Conservation (phyloP, 2,113 vertebrate species). For the Maylandia zebra region DNA sequence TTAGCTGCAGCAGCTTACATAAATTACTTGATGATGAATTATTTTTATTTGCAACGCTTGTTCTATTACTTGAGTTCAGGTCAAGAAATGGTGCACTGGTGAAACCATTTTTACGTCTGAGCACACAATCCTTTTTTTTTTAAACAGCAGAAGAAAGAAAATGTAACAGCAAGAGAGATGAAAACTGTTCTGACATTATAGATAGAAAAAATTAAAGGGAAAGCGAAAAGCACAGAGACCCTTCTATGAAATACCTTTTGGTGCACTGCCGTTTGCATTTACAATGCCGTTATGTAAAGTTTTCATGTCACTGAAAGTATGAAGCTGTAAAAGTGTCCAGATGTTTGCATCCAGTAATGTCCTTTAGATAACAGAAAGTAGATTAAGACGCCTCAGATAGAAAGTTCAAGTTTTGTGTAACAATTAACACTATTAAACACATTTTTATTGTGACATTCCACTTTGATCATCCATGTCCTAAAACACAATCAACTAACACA, state of each 20-base stretch:
- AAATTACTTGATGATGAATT: background rate
- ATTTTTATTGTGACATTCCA: slow-evolving; percentile 24
- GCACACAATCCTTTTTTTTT: slow-evolving; percentile 55
- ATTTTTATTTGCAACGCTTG: background rate
- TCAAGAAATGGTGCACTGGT: background rate
- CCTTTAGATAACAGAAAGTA: background rate
- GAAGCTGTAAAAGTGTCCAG: background rate
- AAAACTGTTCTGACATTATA: background rate
- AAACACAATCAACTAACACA: slow-evolving; percentile 21
- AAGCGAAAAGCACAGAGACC: background rate
- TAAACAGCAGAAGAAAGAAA: background rate
- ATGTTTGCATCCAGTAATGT: background rate
- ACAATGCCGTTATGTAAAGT: slow-evolving; percentile 11
- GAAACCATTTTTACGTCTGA: slow-evolving; percentile 34
- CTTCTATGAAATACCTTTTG: background rate
- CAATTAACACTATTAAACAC: slow-evolving; percentile 26
- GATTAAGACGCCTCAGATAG: background rate
- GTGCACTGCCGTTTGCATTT: slow-evolving; percentile 13
- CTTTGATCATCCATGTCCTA: slow-evolving; percentile 38
- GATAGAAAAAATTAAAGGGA: background rate
- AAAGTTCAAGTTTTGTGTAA: slow-evolving; percentile 32
- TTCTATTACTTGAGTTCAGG: background rate
- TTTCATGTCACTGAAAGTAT: slow-evolving; percentile 13
- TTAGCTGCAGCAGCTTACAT: background rate
- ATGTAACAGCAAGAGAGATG: background rate